Conservation (phyloP, 2,113 vertebrate species). For the Lophochroa leadbeateri region DNA sequence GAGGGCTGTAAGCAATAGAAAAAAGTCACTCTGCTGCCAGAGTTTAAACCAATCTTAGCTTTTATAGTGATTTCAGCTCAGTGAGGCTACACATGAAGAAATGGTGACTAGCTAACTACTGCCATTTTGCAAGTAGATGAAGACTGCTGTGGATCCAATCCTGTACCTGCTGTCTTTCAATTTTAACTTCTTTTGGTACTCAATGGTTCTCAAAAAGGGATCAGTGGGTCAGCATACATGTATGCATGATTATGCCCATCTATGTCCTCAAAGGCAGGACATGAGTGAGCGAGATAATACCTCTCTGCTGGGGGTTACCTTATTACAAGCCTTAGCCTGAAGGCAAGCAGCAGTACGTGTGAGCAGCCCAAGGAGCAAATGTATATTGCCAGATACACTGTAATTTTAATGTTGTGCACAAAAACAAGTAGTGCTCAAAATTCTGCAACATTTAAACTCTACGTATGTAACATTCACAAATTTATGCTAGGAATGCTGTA, state of each 20-base stretch:
- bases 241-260: neutral
- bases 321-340: neutral
- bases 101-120: neutral
- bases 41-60: conserved; percentile 37
- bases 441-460: neutral
- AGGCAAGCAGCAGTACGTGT: neutral
- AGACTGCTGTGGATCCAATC: neutral
- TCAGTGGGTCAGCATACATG: neutral
- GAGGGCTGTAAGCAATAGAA: neutral
- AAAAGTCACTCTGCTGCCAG: conserved; percentile 1
- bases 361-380: neutral
- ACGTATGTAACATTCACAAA: neutral
- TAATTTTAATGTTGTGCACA: neutral
- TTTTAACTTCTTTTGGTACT: neutral
- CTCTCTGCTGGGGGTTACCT: neutral
- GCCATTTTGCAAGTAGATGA: neutral
- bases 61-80: neutral
- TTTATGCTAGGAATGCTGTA: neutral
- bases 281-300: neutral
- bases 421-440: neutral
- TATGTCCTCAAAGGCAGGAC: neutral
- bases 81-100: neutral
- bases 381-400: neutral
- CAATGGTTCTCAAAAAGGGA: neutral
- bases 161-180: neutral